These are phyloP conservation scores for Antigone vipio DNA, from an alignment of 2,113 vertebrate species.

Conservation along the genomic window DNA sequence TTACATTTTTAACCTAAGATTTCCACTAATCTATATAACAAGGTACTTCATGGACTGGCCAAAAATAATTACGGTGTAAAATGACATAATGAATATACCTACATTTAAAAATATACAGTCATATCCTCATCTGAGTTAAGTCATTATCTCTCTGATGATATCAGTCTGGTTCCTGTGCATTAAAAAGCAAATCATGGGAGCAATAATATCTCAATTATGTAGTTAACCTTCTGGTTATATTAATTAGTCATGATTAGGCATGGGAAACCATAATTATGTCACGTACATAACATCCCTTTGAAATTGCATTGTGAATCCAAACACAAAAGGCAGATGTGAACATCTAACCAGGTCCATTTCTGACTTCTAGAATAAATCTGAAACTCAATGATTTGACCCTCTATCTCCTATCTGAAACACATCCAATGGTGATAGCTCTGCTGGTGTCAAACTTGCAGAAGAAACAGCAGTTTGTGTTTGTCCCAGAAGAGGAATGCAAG, in stretches of 20 bases:
- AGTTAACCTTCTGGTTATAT: slow-evolving; percentile 64
- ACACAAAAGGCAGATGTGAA: slow-evolving; percentile 27
- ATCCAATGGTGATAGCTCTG: neutral
- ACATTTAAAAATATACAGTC: slow-evolving; percentile 6
- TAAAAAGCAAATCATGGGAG: slow-evolving; percentile 45
- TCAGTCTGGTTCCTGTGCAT: slow-evolving; percentile 23
- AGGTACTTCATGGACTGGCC: neutral
- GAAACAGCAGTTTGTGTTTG: neutral
- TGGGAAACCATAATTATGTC: slow-evolving; percentile 43
- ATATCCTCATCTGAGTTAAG: neutral
- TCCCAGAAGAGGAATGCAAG: neutral
- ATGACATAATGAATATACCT: neutral
- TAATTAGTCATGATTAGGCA: slow-evolving; percentile 60
- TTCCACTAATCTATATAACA: neutral
- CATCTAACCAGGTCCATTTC: neutral
- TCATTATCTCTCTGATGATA: slow-evolving; percentile 7
- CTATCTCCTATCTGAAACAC: neutral
- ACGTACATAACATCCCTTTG: neutral
- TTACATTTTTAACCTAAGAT: neutral
- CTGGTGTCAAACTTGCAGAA: neutral
- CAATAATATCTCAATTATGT: slow-evolving; percentile 50
- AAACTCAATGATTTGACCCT: neutral
- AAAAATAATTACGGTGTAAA: slow-evolving; percentile 11
- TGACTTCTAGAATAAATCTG: neutral
- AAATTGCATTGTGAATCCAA: neutral